phyloP scores from a whole-genome alignment of 2,888 invertebrate genomes.

The Copidosoma aretas region DNA sequence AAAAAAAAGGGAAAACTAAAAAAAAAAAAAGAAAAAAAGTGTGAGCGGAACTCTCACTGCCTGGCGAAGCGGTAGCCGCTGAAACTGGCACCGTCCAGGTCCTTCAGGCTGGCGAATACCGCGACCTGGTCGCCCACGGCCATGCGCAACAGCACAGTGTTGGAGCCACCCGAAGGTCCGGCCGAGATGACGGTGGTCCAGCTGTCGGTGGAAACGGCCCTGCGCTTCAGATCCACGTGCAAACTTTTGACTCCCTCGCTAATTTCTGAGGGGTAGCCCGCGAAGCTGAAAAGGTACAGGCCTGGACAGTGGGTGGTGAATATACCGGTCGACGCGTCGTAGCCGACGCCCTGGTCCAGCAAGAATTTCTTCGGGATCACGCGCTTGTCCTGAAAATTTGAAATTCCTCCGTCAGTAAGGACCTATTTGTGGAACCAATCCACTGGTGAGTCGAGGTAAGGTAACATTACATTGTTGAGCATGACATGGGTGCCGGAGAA shows the following conservation, averaged over 20 bases:
- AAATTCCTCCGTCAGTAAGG: not conserved
- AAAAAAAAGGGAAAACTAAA: conserved; percentile 14
- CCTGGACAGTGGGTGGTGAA: conserved; percentile 64
- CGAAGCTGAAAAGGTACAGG: conserved; percentile 63
- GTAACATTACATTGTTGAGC: too few species aligned
- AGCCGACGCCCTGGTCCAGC: conserved; percentile 63
- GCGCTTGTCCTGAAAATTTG: conserved; percentile 44
- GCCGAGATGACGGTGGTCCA: conserved; percentile 50
- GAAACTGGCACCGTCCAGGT: conserved; percentile 54
- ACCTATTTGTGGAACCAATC: not conserved
- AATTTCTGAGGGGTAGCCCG: conserved; percentile 49
- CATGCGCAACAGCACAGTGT: conserved; percentile 57
- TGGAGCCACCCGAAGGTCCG: conserved; percentile 58
- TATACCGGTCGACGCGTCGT: conserved; percentile 60
- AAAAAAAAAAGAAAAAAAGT: conserved; percentile 10
- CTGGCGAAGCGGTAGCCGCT: conserved; percentile 60
- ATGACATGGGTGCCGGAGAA: conserved; percentile 54
- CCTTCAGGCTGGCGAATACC: conserved; percentile 53
- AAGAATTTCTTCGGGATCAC: conserved; percentile 53
- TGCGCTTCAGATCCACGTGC: conserved; percentile 55
- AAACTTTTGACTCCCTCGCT: conserved; percentile 51
- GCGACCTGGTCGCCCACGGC: conserved; percentile 60
- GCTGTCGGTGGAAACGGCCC: conserved; percentile 50
- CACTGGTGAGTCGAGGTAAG: not conserved
- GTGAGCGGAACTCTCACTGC: conserved; percentile 47